Conservation (phyloP, 2,113 vertebrate genomes). For the Actenoides lindsayi region DNA sequence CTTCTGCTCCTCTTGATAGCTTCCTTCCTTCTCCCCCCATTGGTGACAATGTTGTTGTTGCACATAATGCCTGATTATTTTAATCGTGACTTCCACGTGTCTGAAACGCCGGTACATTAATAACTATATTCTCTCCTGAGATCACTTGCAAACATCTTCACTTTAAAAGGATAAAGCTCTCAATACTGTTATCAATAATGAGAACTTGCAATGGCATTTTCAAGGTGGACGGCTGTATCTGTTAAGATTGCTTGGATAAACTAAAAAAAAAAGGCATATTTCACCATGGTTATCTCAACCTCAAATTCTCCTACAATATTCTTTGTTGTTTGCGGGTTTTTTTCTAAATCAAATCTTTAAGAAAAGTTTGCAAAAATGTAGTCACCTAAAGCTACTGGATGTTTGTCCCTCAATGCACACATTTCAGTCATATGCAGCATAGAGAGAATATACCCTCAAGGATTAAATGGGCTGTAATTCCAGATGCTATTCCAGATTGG, state of each 20-base stretch:
- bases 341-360: not conserved
- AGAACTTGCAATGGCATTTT: not conserved
- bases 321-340: not conserved
- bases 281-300: not conserved
- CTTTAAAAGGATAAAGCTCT: not conserved
- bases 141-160: not conserved
- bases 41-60: not conserved
- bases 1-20: not conserved
- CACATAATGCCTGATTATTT: not conserved
- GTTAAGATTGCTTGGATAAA: not conserved
- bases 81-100: not conserved
- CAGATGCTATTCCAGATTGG: conserved; percentile 49
- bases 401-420: not conserved
- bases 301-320: not conserved
- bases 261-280: fast-evolving
- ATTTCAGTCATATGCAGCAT: not conserved
- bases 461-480: not conserved
- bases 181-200: not conserved
- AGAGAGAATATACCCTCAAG: conserved; percentile 2
- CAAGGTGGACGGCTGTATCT: not conserved
- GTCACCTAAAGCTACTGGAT: not conserved
- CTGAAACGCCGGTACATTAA: not conserved
- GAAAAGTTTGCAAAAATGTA: not conserved
- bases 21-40: not conserved
- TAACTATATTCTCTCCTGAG: fast-evolving